These are phyloP conservation scores for Andrena flavipes DNA, from an alignment of 2,888 invertebrate species.

Conservation along the genomic window DNA sequence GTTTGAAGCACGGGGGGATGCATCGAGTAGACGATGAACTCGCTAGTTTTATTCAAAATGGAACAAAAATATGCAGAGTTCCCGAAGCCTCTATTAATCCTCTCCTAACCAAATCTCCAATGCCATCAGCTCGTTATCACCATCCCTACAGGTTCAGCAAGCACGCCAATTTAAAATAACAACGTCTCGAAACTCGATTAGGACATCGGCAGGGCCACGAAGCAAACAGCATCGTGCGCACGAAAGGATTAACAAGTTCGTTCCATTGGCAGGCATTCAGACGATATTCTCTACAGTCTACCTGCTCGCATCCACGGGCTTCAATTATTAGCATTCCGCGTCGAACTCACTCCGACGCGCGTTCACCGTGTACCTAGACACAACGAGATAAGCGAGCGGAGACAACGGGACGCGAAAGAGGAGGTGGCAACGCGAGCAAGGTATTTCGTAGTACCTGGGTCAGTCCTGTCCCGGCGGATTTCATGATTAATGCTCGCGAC, in stretches of 20 bases:
- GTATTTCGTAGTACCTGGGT: slow-evolving; percentile 35
- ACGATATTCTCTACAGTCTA: slow-evolving; percentile 33
- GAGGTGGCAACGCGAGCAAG: slow-evolving; percentile 4
- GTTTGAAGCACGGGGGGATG: too few species aligned
- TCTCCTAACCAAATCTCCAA: neutral
- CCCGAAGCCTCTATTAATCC: neutral
- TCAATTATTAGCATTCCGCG: slow-evolving; percentile 55
- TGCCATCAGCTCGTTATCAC: neutral
- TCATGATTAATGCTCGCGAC: slow-evolving; percentile 69
- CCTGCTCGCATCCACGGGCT: slow-evolving; percentile 1
- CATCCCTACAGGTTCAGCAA: neutral
- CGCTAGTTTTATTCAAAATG: too few species aligned
- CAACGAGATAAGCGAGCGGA: slow-evolving; percentile 31
- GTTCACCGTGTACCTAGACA: slow-evolving; percentile 17
- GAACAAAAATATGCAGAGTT: neutral
- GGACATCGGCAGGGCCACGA: slow-evolving; percentile 22
- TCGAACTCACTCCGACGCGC: slow-evolving; percentile 24
- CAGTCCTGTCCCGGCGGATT: slow-evolving; percentile 49
- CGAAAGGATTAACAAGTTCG: slow-evolving; percentile 55
- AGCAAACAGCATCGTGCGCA: slow-evolving; percentile 35
- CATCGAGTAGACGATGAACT: too few species aligned
- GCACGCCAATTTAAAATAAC: slow-evolving; percentile 15
- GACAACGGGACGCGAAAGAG: neutral
- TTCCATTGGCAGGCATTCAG: slow-evolving; percentile 28
- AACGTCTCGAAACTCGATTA: slow-evolving; percentile 41